phyloP scores from a whole-genome alignment of 2,113 vertebrate species.

The Perca flavescens region DNA sequence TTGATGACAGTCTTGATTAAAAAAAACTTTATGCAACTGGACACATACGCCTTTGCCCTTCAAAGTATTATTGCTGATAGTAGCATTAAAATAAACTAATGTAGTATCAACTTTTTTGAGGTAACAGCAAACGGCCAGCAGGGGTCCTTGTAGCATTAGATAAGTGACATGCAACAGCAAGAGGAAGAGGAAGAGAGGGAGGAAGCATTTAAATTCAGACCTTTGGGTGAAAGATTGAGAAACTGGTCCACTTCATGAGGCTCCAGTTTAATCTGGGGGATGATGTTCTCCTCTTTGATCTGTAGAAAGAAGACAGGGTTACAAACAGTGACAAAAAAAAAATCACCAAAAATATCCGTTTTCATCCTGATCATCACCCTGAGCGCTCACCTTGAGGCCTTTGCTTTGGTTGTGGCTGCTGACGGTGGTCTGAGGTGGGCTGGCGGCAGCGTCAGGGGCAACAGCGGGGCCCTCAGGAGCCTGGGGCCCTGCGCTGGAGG shows the following conservation, averaged over 20 bases:
- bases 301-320: slow-evolving; percentile 40
- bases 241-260: slow-evolving; percentile 99
- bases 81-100: background rate
- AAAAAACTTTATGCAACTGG: no score
- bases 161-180: background rate
- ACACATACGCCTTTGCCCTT: no score
- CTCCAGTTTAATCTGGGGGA: slow-evolving; percentile 96
- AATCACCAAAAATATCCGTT: background rate
- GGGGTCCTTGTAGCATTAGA: slow-evolving; percentile 48
- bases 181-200: background rate
- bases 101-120: background rate
- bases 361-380: fast-evolving
- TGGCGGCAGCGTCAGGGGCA: slow-evolving; percentile 59
- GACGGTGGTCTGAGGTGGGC: slow-evolving; percentile 36
- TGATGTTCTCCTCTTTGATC: slow-evolving; percentile 89
- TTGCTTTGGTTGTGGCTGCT: slow-evolving; percentile 59
- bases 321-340: background rate
- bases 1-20: background rate
- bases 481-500: slow-evolving; percentile 55
- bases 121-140: slow-evolving; percentile 41
- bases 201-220: slow-evolving; percentile 50
- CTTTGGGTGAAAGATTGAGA: slow-evolving; percentile 95
- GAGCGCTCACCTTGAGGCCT: slow-evolving; percentile 64
- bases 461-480: slow-evolving; percentile 61
- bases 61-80: no score